Conservation (phyloP, 2,113 vertebrate species). For the Corapipo altera region DNA sequence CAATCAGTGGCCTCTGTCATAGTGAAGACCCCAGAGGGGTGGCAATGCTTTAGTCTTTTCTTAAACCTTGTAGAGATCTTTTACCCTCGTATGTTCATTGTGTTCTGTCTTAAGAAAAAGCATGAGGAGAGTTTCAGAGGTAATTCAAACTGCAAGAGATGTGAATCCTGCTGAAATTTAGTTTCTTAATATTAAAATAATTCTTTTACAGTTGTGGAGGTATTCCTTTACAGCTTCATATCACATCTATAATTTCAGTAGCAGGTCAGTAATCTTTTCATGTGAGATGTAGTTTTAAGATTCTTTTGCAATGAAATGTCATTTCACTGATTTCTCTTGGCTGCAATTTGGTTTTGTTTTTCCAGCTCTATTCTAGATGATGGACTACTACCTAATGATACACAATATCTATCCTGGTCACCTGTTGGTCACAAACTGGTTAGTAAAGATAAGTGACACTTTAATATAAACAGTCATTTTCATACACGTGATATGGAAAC, state of each 20-base stretch:
- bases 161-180: neutral
- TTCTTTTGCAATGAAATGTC: neutral
- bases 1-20: neutral
- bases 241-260: constrained; percentile 70
- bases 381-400: constrained; percentile 59
- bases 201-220: constrained; percentile 78
- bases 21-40: neutral
- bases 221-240: constrained; percentile 81
- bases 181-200: neutral
- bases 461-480: neutral
- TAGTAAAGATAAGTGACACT: constrained; percentile 44
- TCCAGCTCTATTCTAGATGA: constrained; percentile 54
- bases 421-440: constrained; percentile 80
- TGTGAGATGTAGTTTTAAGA: neutral
- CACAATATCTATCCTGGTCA: constrained; percentile 78
- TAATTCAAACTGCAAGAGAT: neutral
- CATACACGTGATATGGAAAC: neutral
- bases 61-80: neutral
- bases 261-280: constrained; percentile 67
- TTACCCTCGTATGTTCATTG: neutral
- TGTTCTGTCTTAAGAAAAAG: neutral
- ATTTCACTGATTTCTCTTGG: neutral
- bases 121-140: neutral
- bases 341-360: constrained; percentile 40
- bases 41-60: neutral